These are phyloP conservation scores for Brachionichthys hirsutus DNA, from an alignment of 2,113 vertebrate genomes.

Conservation along the genomic window DNA sequence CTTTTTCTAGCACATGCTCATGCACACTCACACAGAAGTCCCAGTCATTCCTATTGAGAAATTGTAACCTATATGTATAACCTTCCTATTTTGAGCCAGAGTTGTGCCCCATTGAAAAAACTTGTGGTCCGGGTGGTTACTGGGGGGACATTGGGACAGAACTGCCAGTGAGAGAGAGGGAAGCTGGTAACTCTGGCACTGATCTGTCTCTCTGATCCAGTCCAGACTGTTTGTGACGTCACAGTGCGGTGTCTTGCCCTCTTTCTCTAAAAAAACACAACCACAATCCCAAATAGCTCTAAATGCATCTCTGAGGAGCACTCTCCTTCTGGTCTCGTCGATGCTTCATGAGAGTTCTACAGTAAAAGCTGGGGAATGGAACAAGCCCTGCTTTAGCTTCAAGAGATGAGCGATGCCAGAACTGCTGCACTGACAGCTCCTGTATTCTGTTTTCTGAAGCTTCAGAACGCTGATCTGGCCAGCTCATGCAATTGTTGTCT, in stretches of 20 bases:
- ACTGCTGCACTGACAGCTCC: conserved; percentile 40
- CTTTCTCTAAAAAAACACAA: conserved; percentile 66
- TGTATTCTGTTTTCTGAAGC: conserved; percentile 26
- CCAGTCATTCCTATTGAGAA: conserved; percentile 44
- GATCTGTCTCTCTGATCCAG: conserved; percentile 65
- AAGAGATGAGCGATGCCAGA: conserved; percentile 62
- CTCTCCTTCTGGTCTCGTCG: conserved; percentile 49
- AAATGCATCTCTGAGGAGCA: conserved; percentile 52
- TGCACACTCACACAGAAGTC: conserved; percentile 28
- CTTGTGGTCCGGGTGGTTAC: conserved; percentile 65
- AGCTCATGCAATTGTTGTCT: conserved; percentile 14
- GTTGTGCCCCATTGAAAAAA: conserved; percentile 63
- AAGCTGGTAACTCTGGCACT: conserved; percentile 46
- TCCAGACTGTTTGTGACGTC: conserved; percentile 72
- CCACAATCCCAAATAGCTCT: conserved; percentile 71
- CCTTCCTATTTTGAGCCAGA: conserved; percentile 61
- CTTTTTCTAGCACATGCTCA: not conserved
- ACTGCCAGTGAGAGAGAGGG: conserved; percentile 36
- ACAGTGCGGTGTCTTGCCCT: conserved; percentile 59
- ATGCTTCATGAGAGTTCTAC: conserved; percentile 49
- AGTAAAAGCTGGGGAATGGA: conserved; percentile 58
- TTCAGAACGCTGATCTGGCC: conserved; percentile 17
- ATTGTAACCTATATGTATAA: conserved; percentile 60
- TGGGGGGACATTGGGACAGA: conserved; percentile 46
- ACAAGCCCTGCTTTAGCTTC: conserved; percentile 46